Conservation (phyloP, 2,113 vertebrate genomes). For the Pomatostomus ruficeps region DNA sequence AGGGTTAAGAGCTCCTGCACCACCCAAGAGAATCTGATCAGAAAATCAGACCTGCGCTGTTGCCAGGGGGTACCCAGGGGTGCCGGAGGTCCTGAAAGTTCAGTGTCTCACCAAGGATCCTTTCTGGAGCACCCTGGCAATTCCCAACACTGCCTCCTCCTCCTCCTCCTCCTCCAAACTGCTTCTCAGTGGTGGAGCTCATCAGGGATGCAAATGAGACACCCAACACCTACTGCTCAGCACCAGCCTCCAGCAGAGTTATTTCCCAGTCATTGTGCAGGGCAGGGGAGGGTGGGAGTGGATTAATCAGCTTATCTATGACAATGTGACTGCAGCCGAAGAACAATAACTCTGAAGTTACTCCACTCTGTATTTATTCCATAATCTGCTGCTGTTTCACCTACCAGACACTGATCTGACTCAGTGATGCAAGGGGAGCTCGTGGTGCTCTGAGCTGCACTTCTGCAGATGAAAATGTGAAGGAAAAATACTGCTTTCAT, state of each 20-base stretch:
- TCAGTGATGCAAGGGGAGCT: neutral
- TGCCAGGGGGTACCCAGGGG: neutral
- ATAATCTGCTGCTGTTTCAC: neutral
- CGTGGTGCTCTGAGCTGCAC: neutral
- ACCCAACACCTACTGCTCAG: neutral
- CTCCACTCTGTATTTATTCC: neutral
- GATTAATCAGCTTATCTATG: neutral
- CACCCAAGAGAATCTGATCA: too few relatives aligned
- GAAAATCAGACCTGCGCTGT: accelerated
- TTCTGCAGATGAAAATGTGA: neutral
- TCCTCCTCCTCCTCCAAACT: neutral
- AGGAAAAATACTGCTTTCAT: conserved; percentile 18
- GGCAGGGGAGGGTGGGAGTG: neutral
- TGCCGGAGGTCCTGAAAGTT: neutral
- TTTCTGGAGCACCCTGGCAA: neutral
- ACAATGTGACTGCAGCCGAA: neutral
- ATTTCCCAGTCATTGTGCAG: neutral
- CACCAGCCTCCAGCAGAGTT: neutral
- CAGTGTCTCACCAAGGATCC: neutral
- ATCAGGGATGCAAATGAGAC: neutral
- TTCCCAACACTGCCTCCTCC: neutral
- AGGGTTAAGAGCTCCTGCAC: too few relatives aligned
- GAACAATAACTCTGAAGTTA: neutral
- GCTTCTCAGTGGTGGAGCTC: neutral
- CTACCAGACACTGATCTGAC: neutral